phyloP scores from a whole-genome alignment of 2,113 vertebrate species.

The Cardinalis cardinalis region DNA sequence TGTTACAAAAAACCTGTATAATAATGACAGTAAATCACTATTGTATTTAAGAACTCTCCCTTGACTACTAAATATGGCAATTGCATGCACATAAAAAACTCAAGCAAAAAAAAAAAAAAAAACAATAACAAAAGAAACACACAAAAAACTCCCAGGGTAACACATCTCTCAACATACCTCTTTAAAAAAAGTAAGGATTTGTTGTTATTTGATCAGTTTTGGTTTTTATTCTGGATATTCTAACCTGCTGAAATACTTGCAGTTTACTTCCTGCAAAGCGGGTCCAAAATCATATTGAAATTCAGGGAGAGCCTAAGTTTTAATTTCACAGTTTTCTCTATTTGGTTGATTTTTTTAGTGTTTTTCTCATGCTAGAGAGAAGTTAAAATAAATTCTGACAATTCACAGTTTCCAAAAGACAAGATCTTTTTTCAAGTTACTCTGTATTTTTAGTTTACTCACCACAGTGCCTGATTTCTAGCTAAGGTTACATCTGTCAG shows the following conservation, averaged over 20 bases:
- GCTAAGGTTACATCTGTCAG: background rate
- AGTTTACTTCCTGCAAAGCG: background rate
- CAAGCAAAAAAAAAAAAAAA: background rate
- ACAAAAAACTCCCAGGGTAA: accelerated
- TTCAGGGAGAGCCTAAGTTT: background rate
- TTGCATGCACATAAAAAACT: accelerated
- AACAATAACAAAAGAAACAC: background rate
- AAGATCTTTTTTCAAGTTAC: background rate
- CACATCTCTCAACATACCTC: background rate
- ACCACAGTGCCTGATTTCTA: background rate
- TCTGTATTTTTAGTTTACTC: background rate
- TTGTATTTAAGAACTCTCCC: background rate
- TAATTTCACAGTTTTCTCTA: background rate
- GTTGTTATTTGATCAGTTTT: background rate
- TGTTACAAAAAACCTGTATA: accelerated
- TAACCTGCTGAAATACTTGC: background rate
- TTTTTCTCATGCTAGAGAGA: background rate
- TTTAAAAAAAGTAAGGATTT: background rate
- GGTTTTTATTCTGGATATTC: background rate
- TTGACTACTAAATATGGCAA: background rate
- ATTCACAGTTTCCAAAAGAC: background rate
- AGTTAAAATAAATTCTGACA: background rate
- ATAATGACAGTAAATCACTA: accelerated
- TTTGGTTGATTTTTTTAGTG: background rate
- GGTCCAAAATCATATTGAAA: background rate